Evolutionary conservation across 2,797 vertebrate species (phyloP), one percentile per base, ranked within the genome.

Genomic region (Epinephelus awoara): DNA sequence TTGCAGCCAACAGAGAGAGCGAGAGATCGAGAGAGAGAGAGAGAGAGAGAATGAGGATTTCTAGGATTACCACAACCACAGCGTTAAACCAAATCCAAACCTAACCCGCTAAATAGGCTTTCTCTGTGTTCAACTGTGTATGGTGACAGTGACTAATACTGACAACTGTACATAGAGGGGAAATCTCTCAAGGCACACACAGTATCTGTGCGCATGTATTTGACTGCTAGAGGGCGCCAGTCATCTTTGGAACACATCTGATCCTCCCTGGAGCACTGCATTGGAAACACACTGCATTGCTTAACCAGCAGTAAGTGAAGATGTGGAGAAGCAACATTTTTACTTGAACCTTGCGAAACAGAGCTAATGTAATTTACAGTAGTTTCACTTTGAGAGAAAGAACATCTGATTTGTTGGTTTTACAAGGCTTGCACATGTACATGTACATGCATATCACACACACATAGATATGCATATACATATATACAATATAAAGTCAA

Each of bases 141-240:
- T 44, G 47, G 29, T 49, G 29, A 75, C 11, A 78, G 57, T 44
- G 71, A 50, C 29, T 51, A 44, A 34, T 15, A 29, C 34, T 67
- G 47, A 70, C 34, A 57, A 34, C 10, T 25, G 23, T 34, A 27
- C 44, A 72, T 42, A 40, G 21, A 42, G 27, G 13, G 25, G 15
- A 70, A 50, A 69, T 63, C 55, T 65, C 2, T 29, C 49, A 42
- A 42, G 5, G 62, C 52, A 23, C 49, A 67, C 51, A 27, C 70
- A 56, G 14, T 3, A 9, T 40, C n/a, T 67, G 67, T 62, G 23
- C 52, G 7, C 40, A 21, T 66, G 0, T 0, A 47, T 63, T 21
- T 63, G 69, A 25, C 86, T 40, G 87, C 90, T 88, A 93, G 92
- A 91, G 88, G 92, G 92, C 91, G 87, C 85, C 90, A 92, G 80